phyloP scores from a whole-genome alignment of 2,888 invertebrate species.

The Acanthococcus lagerstroemiae region DNA sequence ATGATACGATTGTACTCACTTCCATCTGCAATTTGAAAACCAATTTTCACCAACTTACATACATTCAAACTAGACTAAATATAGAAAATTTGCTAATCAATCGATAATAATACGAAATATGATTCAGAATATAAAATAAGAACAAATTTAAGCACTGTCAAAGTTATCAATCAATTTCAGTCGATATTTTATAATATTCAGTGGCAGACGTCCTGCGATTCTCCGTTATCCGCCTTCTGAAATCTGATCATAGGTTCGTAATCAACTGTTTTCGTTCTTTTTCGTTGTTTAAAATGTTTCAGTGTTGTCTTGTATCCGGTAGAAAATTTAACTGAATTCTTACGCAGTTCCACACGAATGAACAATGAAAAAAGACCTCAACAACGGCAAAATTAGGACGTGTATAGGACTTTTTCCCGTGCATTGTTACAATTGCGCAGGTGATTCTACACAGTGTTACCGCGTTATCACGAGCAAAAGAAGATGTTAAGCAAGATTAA shows the following conservation, averaged over 20 bases:
- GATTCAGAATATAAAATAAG: not conserved
- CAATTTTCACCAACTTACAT: not conserved
- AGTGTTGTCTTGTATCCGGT: not conserved
- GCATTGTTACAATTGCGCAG: no score
- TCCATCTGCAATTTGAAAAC: constrained; percentile 13
- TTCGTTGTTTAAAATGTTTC: not conserved
- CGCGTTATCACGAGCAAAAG: no score
- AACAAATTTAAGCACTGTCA: not conserved
- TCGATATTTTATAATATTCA: constrained; percentile 2
- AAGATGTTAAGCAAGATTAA: no score
- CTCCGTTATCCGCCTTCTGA: not conserved
- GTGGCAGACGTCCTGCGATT: not conserved
- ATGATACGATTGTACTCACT: constrained; percentile 3
- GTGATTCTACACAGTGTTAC: no score
- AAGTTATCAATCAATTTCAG: constrained; percentile 15
- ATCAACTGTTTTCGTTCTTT: not conserved
- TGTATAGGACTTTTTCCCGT: no score
- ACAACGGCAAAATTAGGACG: no score
- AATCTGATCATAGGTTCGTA: no score
- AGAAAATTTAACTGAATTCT: not conserved
- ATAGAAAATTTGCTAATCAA: constrained; percentile 6
- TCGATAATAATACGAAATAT: not conserved
- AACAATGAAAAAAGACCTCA: no score
- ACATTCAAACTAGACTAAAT: not conserved
- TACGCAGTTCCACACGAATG: no score